Base-by-base conservation (phyloP, 2,113 vertebrate species). In the Pelvicachromis taeniatus region DNA sequence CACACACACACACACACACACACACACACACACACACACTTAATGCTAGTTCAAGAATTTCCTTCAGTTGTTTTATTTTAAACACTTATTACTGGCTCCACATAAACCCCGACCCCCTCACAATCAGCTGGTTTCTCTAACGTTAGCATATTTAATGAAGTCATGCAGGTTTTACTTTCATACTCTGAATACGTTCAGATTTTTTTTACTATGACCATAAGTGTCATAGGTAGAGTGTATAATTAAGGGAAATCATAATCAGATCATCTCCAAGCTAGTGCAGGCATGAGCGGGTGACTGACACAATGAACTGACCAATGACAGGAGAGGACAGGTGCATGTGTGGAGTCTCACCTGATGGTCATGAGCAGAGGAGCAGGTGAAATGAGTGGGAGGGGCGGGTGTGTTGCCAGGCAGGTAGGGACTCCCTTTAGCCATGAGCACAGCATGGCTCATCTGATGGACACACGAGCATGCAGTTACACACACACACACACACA, bases 371-470 rank as follows among this genome's bases (percentile, higher is more conserved):
- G 91, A 93, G 92, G 90, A 91, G 84, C 96, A 98, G 96, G 97
- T 96, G 96, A 97, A 96, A 90, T 98, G 97, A 97, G 97, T 83
- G 86, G 93, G 91, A 92, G 96, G 96, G 95, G 95, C 95, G 93
- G 85, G 97, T 94, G 97, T 96, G 96, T 96, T 95, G 95, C 97
- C 96, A 91, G 97, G 97, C 93, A 98, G 95, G 94, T 97, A 95
- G 91, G 96, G 96, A 87, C 95, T 96, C 94, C 97, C 97, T 95
- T 97, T 97, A 95, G 97, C 97, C 97, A 99, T 98, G 96, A 98
- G 92, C 96, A 96, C 96, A 95, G 97, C 96, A 96, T 97, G 96
- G 95, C 95, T 98, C 94, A 96, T 98, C 98, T 98, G 97, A 98
- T 97, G 95, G 94, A n/a, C n/a, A n/a, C n/a, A n/a, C n/a, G n/a